Evolutionary conservation across 1,140 invertebrate species (phyloP), one percentile per base, ranked within the genome.

Genomic region (Aporrectodea caliginosa): DNA sequence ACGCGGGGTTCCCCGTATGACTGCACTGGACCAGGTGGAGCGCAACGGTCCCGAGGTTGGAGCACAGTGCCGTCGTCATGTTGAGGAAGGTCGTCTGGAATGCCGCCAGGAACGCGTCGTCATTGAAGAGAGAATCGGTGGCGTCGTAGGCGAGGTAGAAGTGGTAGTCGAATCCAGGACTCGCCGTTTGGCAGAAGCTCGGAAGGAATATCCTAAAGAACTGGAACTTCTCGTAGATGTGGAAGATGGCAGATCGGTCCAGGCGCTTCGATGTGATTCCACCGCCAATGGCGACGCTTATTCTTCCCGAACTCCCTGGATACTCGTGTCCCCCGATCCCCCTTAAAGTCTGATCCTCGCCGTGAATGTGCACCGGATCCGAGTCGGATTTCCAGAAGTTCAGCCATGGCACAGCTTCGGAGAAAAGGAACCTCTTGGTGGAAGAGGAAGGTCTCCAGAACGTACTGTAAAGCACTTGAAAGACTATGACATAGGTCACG

Each of bases 11-110:
- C 16, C 69, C 29, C 1, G 31, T 74, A 72, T 81, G 80, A 34
- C 31, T 72, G 80, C 80, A 81, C 71, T 78, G 80, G 12, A 81
- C 71, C 22, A 81, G 74, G 32, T 81, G 80, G 35, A 81, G 73
- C 27, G 29, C 1, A 34, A 78, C 33, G 0, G n/a, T 30, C 14
- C 29, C 1, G 29, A 31, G 27, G 12, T 70, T 30, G 16, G 73
- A 70, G 69, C 80, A 81, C 22, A 14, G 30, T 0, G 75, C 1
- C 29, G 16, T n/a, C 1, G 75, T n/a, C 12, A 72, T 77, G 16
- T 2, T n/a, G 58, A 27, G 29, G 0, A 72, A 34, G 0, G 27
- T 22, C 16, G 31, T 16, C 1, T 27, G 29, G 30, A 78, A 72
- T 27, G 22, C n/a, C 32, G 22, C 73, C 22, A 75, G 69, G 35